Evolutionary conservation across 2,888 invertebrate genomes (phyloP).

Genomic region (Sympetrum striolatum): DNA sequence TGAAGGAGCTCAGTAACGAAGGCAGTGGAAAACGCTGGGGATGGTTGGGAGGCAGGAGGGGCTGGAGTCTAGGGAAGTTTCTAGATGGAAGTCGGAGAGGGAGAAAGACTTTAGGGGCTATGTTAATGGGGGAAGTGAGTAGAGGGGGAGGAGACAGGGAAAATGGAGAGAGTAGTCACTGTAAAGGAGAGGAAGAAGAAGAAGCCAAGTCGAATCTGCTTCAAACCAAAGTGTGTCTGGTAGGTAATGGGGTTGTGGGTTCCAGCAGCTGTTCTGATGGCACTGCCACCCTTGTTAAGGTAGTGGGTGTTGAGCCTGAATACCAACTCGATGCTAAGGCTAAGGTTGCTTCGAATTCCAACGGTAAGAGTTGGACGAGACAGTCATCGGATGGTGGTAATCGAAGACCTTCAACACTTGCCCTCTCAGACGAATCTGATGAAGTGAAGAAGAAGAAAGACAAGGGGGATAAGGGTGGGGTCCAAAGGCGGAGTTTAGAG

Average conservation of each 20-base stretch:
- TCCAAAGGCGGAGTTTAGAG: conserved; percentile 41
- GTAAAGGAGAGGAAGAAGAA: conserved; percentile 39
- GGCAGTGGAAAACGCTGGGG: not conserved
- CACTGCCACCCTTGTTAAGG: conserved; percentile 19
- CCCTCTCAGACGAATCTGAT: conserved; percentile 52
- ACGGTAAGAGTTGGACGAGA: conserved; percentile 1
- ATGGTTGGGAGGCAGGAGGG: not conserved
- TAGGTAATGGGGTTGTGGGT: conserved; percentile 3
- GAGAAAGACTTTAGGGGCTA: conserved; percentile 55
- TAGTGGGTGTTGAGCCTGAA: conserved; percentile 63
- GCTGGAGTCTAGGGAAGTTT: conserved; percentile 49
- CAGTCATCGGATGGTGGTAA: conserved; percentile 16
- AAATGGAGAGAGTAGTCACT: conserved; percentile 46
- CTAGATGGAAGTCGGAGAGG: conserved; percentile 64
- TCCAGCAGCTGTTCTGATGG: conserved; percentile 19
- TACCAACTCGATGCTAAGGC: conserved; percentile 58
- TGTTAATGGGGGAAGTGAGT: conserved; percentile 54
- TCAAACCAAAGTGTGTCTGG: conserved; percentile 39
- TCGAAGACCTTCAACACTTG: conserved; percentile 60
- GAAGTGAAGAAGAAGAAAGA: conserved; percentile 27
- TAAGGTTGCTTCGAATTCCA: not conserved
- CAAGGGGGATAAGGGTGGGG: conserved; percentile 15
- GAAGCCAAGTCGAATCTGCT: conserved; percentile 49
- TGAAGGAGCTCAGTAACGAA: conserved; percentile 46
- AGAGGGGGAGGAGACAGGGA: conserved; percentile 50